Conservation (phyloP, 2,888 invertebrate genomes). For the Dicyrtoma fusca region DNA sequence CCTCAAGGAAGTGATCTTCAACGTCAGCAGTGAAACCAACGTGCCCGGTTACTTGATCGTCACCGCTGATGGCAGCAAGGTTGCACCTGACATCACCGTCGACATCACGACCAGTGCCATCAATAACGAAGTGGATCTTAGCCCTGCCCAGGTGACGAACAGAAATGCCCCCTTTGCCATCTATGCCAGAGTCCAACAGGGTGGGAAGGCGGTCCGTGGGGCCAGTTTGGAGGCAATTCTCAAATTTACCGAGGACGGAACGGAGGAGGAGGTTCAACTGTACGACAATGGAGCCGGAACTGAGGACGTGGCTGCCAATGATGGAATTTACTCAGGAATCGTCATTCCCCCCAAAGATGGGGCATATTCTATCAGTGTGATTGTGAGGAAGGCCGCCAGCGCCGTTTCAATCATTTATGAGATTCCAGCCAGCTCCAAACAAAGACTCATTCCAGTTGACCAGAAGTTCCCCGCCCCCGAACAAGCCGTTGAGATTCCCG, state of each 20-base stretch:
- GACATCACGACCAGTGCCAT: background rate
- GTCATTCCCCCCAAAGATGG: background rate
- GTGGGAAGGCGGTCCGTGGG: background rate
- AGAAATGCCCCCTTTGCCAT: conserved; percentile 12
- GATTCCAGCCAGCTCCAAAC: too few relatives aligned
- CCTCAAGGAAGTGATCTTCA: too few relatives aligned
- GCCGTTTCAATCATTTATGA: too few relatives aligned
- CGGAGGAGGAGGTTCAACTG: background rate
- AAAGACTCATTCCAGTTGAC: too few relatives aligned
- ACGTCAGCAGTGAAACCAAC: background rate
- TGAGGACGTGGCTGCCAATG: background rate
- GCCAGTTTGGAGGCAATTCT: background rate
- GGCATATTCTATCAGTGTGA: background rate
- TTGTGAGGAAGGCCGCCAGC: background rate
- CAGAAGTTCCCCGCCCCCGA: too few relatives aligned
- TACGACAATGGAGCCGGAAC: background rate
- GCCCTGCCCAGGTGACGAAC: background rate
- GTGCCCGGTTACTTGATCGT: background rate
- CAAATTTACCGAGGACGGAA: background rate
- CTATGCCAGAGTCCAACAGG: background rate
- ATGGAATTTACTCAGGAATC: conserved; percentile 16
- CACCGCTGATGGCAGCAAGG: background rate
- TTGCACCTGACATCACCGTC: background rate
- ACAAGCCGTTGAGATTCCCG: too few relatives aligned
- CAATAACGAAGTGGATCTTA: background rate